A percentile compares a stretch with the other conserved stretches of the same genome.
phyloP scores from a whole-genome alignment of 2,888 invertebrate genomes.

The Xestoiulus laeticollis region DNA sequence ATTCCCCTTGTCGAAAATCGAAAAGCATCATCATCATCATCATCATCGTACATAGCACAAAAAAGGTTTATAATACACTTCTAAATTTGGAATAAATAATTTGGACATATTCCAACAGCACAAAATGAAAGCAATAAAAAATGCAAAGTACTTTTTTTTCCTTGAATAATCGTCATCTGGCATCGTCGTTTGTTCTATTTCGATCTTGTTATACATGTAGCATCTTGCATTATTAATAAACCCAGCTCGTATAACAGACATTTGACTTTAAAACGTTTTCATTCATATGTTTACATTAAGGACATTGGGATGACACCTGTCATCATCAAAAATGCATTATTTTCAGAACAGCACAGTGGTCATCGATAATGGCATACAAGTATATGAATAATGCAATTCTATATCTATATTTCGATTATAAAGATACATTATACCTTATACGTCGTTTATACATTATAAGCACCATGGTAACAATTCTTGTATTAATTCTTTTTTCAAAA shows the following conservation, averaged over 20 bases:
- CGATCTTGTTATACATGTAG: neutral
- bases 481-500: too few relatives aligned
- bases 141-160: neutral
- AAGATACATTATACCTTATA: too few relatives aligned
- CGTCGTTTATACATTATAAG: too few relatives aligned
- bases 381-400: too few relatives aligned
- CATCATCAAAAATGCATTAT: too few relatives aligned
- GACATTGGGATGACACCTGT: too few relatives aligned
- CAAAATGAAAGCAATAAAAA: neutral
- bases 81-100: slow-evolving; percentile 17
- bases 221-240: neutral
- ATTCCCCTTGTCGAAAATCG: neutral
- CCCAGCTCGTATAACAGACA: neutral
- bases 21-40: neutral
- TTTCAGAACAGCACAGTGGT: too few relatives aligned
- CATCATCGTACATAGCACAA: neutral
- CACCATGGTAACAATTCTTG: too few relatives aligned
- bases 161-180: neutral
- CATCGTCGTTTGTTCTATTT: neutral
- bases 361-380: too few relatives aligned
- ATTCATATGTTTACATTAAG: too few relatives aligned
- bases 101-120: slow-evolving; percentile 27
- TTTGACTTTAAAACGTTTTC: too few relatives aligned
- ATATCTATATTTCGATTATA: too few relatives aligned
- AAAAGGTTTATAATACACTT: neutral